Evolutionary conservation across 2,888 invertebrate species (phyloP), one percentile per base, ranked within the genome.

Genomic region (Cheilosia urbana): DNA sequence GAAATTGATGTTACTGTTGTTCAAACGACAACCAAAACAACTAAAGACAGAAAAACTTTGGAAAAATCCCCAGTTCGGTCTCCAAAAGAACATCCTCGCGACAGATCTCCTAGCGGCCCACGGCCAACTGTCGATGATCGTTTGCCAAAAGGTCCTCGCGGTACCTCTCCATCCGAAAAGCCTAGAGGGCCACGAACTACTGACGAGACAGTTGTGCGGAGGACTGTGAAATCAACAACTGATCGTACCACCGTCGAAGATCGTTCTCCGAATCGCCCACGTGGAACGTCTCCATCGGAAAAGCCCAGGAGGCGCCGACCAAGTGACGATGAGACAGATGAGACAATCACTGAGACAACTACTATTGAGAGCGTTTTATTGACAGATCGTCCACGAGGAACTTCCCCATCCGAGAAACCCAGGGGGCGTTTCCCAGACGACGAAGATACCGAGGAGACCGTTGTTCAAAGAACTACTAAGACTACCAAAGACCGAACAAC

Each of bases 31-130:
- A 37, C 40, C 0, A 65, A 40, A 9, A 57, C 17, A 11, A 58
- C 49, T 17, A 37, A 17, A 21, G 58, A 60, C 27, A 17, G n/a
- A 13, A 47, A 21, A 3, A 49, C 49, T 49, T 9, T 34, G 13
- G 57, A 65, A 19, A 40, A 15, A 21, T 65, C 77, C 30, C 65
- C 58, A 15, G 63, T 60, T 30, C 72, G 15, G 6, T 81, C 81
- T 45, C 81, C 80, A n/a, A 47, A 21, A 7, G 76, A 75, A 45
- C 73, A 80, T 5, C 60, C 37, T 37, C 37, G 37, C 13, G 37
- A 37, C 37, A 37, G 37, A 37, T 37, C 37, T 13, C 37, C 53
- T 13, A 62, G 51, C 0, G 49, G 49, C 34, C 13, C 11, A 15
- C 21, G n/a, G 24, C 60, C 55, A 19, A 45, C 7, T 17, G 66